Base-by-base conservation (phyloP, 1,140 invertebrate species). In the Aphaenogaster rudis region DNA sequence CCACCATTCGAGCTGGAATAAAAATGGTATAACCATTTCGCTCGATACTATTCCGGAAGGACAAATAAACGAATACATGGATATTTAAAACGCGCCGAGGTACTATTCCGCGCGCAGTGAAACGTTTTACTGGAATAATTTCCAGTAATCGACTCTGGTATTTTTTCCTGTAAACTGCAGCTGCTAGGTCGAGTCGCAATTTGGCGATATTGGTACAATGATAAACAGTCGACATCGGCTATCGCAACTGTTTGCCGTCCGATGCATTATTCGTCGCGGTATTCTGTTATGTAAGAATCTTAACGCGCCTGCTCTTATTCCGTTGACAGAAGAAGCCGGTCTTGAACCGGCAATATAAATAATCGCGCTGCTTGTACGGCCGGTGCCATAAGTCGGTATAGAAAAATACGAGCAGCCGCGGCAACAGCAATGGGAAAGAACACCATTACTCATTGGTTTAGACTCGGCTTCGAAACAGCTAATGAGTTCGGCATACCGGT, bases 361-460 rank as follows among this genome's bases (percentile, higher is more conserved):
- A 90, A 88, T 90, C 82, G 82, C 69, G 82, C 59, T 57, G 61
- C 71, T 90, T 77, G 87, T 64, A 85, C 66, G 88, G 54, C 42
- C 77, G 69, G 82, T 69, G 87, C 61, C 78, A 86, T 88, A 86
- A 88, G 77, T 88, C 76, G 59, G 76, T n/a, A 39, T 45, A 86
- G 87, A 90, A 90, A 86, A 88, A 89, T 88, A 88, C 82, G 76
- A 77, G 82, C 36, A 76, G 42, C 45, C 42, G 74, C 52, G 33
- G 52, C 84, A 64, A 77, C 80, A 63, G 78, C 84, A 59, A 86
- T 86, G 69, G 80, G 87, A 88, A 74, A 72, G 81, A 71, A 72
- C 59, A 74, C 74, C 77, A 91, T 91, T 90, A 90, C 79, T 91
- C 90, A 88, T 91, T 87, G 79, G 78, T 79, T 91, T 90, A 77